Conservation (phyloP, 2,888 invertebrate species). For the Eulithis prunata region DNA sequence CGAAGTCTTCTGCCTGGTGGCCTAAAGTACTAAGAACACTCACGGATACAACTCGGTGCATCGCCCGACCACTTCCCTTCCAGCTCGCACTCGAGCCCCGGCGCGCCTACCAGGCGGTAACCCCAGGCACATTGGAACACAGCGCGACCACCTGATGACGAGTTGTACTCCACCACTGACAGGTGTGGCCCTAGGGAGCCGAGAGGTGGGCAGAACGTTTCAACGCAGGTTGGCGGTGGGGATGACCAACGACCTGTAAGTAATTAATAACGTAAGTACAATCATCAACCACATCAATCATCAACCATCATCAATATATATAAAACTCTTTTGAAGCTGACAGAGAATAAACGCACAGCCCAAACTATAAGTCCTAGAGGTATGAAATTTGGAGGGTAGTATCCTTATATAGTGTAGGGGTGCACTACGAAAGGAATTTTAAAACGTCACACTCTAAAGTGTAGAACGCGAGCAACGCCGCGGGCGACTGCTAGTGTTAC, state of each 20-base stretch:
- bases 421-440: too few relatives aligned
- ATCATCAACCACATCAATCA: too few relatives aligned
- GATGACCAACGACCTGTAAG: slow-evolving; percentile 90
- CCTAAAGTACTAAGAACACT: slow-evolving; percentile 59
- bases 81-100: slow-evolving; percentile 91
- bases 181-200: slow-evolving; percentile 88
- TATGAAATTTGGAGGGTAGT: too few relatives aligned
- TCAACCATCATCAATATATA: too few relatives aligned
- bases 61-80: slow-evolving; percentile 92
- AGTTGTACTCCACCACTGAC: slow-evolving; percentile 90
- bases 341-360: too few relatives aligned
- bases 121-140: slow-evolving; percentile 94
- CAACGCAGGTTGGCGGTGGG: slow-evolving; percentile 88
- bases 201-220: slow-evolving; percentile 90
- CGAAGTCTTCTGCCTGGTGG: too few relatives aligned
- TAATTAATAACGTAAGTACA: not conserved
- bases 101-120: slow-evolving; percentile 89
- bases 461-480: too few relatives aligned
- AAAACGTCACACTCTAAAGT: too few relatives aligned
- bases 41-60: slow-evolving; percentile 90
- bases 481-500: too few relatives aligned
- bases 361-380: too few relatives aligned
- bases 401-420: too few relatives aligned
- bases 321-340: too few relatives aligned
- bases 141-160: slow-evolving; percentile 91